A percentile compares a stretch with the other conserved stretches of the same genome.
phyloP scores from a whole-genome alignment of 2,797 vertebrate species.

The Sebastes alutus region DNA sequence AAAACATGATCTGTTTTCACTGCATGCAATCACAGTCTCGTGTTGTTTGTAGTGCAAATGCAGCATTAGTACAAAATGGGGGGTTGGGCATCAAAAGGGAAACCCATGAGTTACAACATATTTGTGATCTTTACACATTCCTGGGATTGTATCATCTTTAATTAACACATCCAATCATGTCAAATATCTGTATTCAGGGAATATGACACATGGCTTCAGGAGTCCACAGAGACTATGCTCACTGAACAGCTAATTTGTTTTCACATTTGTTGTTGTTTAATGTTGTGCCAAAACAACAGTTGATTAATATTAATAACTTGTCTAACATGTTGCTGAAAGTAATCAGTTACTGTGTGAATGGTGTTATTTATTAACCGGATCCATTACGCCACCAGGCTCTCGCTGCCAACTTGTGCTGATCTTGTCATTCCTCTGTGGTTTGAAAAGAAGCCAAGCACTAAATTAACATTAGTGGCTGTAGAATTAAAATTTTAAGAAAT shows the following conservation, averaged over 20 bases:
- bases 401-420: background rate
- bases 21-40: too few relatives aligned
- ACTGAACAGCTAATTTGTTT: background rate
- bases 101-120: background rate
- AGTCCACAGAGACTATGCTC: background rate
- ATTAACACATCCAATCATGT: background rate
- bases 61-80: background rate
- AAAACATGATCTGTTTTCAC: background rate
- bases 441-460: background rate
- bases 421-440: background rate
- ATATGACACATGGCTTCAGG: background rate
- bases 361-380: background rate
- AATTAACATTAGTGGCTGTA: background rate
- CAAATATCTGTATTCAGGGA: background rate
- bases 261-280: background rate
- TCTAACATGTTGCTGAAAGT: background rate
- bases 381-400: background rate
- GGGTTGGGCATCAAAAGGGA: background rate
- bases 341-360: background rate
- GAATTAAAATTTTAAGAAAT: background rate
- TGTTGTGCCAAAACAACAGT: background rate
- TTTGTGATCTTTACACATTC: conserved; percentile 8
- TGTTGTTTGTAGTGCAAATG: background rate
- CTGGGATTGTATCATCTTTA: background rate
- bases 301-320: conserved; percentile 15